These are phyloP conservation scores for Mythimna vitellina DNA, from an alignment of 2,888 invertebrate species.

Conservation along the genomic window DNA sequence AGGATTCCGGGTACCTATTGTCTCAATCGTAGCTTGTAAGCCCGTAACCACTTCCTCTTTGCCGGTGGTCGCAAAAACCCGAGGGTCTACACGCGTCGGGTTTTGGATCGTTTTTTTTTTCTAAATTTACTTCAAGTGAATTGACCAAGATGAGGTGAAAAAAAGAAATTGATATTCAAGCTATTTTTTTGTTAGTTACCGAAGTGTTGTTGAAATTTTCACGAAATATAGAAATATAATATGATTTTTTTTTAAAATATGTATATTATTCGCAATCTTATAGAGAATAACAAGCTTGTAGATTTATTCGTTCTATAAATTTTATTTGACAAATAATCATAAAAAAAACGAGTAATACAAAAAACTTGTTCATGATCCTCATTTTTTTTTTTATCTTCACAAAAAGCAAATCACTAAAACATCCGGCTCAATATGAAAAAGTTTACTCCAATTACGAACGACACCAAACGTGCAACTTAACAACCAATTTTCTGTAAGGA, in stretches of 20 bases:
- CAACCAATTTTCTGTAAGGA: slow-evolving; percentile 75
- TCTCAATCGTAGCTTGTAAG: slow-evolving; percentile 79
- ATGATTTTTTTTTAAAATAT: no score
- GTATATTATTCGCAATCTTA: no score
- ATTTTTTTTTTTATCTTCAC: slow-evolving; percentile 5
- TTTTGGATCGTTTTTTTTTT: slow-evolving; percentile 53
- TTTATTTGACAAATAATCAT: neutral
- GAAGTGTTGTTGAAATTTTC: neutral
- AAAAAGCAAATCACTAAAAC: slow-evolving; percentile 36
- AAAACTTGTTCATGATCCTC: neutral
- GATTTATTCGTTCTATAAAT: no score
- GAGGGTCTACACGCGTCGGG: slow-evolving; percentile 62
- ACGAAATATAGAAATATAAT: neutral
- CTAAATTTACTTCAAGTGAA: slow-evolving; percentile 50
- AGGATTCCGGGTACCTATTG: slow-evolving; percentile 70
- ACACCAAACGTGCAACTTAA: slow-evolving; percentile 65
- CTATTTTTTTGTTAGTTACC: slow-evolving; percentile 2
- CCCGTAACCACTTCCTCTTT: slow-evolving; percentile 76
- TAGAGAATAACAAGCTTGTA: no score
- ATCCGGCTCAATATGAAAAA: slow-evolving; percentile 53
- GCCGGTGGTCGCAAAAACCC: slow-evolving; percentile 82
- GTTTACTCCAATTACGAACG: slow-evolving; percentile 61
- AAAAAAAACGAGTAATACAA: neutral
- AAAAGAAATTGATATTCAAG: neutral
- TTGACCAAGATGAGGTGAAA: slow-evolving; percentile 19